phyloP scores from a whole-genome alignment of 2,113 vertebrate genomes.

The Seriola quinqueradiata region DNA sequence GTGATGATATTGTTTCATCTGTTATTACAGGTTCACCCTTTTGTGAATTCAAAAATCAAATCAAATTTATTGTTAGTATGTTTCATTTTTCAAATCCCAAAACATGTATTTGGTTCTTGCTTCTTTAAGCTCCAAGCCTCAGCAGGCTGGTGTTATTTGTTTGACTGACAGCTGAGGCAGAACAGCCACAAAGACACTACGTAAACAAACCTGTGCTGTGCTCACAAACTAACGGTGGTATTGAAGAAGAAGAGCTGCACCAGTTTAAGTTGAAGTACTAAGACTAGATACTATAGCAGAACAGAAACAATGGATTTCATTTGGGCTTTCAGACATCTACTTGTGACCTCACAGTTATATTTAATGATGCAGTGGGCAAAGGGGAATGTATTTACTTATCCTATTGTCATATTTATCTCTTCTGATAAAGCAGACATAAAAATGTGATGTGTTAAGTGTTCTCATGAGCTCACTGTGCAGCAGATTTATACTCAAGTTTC shows the following conservation, averaged over 20 bases:
- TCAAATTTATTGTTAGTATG: no score
- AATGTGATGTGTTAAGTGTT: slow-evolving; percentile 5
- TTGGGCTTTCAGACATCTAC: no score
- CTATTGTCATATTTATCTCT: slow-evolving; percentile 7
- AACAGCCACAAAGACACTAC: neutral
- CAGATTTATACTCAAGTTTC: slow-evolving; percentile 10
- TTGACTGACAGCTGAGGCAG: no score
- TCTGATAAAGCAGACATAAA: slow-evolving; percentile 16
- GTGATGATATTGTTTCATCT: no score
- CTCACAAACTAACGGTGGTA: neutral
- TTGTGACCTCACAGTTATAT: slow-evolving; percentile 7
- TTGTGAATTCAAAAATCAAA: no score
- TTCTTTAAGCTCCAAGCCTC: neutral
- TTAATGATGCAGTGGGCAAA: neutral
- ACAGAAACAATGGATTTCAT: no score
- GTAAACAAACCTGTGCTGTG: no score
- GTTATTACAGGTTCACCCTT: no score
- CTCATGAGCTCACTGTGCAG: neutral
- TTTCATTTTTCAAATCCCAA: neutral
- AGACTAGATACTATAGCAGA: no score
- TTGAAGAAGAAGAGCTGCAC: neutral
- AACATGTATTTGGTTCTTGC: neutral
- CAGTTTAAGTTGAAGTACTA: neutral
- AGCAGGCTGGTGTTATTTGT: neutral
- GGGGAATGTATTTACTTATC: slow-evolving; percentile 15